phyloP scores from a whole-genome alignment of 2,888 invertebrate genomes.

The Mesorhabditis spiculigera region DNA sequence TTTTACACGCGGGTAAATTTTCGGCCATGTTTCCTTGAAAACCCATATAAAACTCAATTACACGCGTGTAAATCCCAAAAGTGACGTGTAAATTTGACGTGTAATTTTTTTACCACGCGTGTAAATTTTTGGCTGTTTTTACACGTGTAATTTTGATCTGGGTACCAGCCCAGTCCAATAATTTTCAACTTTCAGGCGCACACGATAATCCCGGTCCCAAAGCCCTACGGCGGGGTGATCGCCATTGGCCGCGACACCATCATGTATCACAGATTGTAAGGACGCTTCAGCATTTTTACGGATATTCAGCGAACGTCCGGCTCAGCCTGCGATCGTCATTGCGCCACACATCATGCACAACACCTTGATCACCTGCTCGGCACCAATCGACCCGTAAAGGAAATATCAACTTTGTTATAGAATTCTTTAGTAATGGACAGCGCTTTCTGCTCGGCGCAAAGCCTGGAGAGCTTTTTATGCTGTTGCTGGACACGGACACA shows the following conservation, averaged over 20 bases:
- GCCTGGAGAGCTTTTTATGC: slow-evolving; percentile 89
- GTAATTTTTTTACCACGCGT: too few species aligned
- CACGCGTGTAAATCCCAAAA: too few species aligned
- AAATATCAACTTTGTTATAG: neutral
- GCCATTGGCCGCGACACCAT: slow-evolving; percentile 96
- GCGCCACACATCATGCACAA: slow-evolving; percentile 65
- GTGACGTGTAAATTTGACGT: too few species aligned
- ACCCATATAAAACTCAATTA: too few species aligned
- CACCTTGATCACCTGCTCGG: slow-evolving; percentile 89
- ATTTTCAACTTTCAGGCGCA: slow-evolving; percentile 74
- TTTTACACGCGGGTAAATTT: too few species aligned
- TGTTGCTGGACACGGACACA: slow-evolving; percentile 78
- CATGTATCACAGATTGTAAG: slow-evolving; percentile 77
- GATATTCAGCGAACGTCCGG: neutral
- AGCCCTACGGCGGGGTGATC: slow-evolving; percentile 87
- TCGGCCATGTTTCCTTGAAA: too few species aligned
- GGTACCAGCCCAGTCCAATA: too few species aligned
- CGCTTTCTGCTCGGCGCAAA: slow-evolving; percentile 78
- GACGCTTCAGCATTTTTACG: neutral
- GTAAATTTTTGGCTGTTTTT: too few species aligned
- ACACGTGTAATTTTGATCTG: too few species aligned
- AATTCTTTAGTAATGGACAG: neutral
- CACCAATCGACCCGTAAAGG: slow-evolving; percentile 78
- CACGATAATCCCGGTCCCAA: slow-evolving; percentile 92
- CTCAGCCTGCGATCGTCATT: slow-evolving; percentile 12